phyloP scores from a whole-genome alignment of 2,797 vertebrate species.

The Hyperoplus immaculatus region DNA sequence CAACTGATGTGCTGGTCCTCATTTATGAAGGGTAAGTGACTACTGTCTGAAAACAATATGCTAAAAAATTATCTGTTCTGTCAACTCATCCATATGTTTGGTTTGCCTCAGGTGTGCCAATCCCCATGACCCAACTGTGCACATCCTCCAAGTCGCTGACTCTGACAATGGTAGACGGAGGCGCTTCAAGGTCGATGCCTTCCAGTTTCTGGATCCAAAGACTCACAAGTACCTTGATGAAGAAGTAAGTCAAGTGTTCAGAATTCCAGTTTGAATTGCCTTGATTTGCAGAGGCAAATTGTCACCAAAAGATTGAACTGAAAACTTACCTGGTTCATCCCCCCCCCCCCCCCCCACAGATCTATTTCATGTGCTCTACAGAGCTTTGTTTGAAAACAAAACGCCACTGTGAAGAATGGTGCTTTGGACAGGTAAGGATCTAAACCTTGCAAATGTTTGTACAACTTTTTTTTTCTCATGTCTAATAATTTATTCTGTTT shows the following conservation, averaged over 20 bases:
- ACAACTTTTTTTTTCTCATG: accelerated
- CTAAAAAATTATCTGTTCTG: background rate
- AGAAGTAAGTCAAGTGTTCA: constrained; percentile 67
- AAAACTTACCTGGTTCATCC: background rate
- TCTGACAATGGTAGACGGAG: constrained; percentile 53
- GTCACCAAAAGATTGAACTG: background rate
- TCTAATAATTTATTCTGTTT: background rate
- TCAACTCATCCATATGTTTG: accelerated
- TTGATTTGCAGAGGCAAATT: background rate
- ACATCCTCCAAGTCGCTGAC: constrained; percentile 62
- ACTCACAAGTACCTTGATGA: constrained; percentile 79
- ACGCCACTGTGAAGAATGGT: constrained; percentile 66
- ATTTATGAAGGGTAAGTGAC: constrained; percentile 81
- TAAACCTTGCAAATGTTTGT: background rate
- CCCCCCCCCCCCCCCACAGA: constrained; percentile 58
- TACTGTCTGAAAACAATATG: accelerated
- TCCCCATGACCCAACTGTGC: constrained; percentile 60
- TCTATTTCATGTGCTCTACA: constrained; percentile 86
- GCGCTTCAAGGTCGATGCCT: constrained; percentile 78
- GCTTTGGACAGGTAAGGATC: constrained; percentile 71
- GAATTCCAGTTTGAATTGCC: too few species aligned
- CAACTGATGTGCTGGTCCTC: constrained; percentile 79
- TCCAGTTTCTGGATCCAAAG: constrained; percentile 81
- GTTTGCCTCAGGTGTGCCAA: constrained; percentile 76
- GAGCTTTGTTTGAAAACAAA: constrained; percentile 78